Evolutionary conservation across 1,140 invertebrate genomes (phyloP).

Genomic region (Drosophila teissieri): DNA sequence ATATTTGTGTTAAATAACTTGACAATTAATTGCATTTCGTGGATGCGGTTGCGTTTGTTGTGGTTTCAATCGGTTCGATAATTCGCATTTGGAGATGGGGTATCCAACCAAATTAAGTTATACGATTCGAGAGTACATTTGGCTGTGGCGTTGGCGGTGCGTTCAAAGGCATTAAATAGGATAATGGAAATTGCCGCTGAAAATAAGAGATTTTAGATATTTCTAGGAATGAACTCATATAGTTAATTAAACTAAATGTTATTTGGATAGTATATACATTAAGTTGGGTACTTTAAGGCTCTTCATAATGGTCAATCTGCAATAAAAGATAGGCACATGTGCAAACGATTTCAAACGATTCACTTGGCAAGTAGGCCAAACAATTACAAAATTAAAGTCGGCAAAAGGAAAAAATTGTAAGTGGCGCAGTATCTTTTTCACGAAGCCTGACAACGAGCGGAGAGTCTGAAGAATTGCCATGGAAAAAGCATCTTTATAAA

Average conservation of each 20-base stretch:
- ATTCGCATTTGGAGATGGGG: not conserved
- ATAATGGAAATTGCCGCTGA: slow-evolving; percentile 1
- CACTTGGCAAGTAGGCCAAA: slow-evolving; percentile 56
- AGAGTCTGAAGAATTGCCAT: slow-evolving; percentile 58
- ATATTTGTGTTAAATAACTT: slow-evolving; percentile 71
- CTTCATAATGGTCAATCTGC: not conserved
- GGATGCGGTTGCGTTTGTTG: slow-evolving; percentile 54
- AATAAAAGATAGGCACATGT: slow-evolving; percentile 33
- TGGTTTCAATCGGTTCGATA: slow-evolving; percentile 20
- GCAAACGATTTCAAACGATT: slow-evolving; percentile 51
- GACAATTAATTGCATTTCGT: slow-evolving; percentile 67
- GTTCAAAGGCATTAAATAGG: slow-evolving; percentile 30
- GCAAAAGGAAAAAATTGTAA: slow-evolving; percentile 32
- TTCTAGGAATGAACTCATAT: not conserved
- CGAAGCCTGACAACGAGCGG: slow-evolving; percentile 15
- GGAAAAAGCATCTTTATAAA: slow-evolving; percentile 60
- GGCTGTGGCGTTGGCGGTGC: slow-evolving; percentile 45
- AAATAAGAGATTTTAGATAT: not conserved
- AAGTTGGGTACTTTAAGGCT: too few species aligned
- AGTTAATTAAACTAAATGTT: not conserved
- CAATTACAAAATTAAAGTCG: slow-evolving; percentile 70
- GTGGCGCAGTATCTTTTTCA: slow-evolving; percentile 66
- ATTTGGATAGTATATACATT: too few species aligned
- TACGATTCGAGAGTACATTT: slow-evolving; percentile 34
- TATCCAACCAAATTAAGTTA: slow-evolving; percentile 49